A percentile compares a stretch with the other conserved stretches of the same genome.
These are phyloP conservation scores for Streptopelia turtur DNA, from an alignment of 2,797 vertebrate genomes.

Conservation along the genomic window DNA sequence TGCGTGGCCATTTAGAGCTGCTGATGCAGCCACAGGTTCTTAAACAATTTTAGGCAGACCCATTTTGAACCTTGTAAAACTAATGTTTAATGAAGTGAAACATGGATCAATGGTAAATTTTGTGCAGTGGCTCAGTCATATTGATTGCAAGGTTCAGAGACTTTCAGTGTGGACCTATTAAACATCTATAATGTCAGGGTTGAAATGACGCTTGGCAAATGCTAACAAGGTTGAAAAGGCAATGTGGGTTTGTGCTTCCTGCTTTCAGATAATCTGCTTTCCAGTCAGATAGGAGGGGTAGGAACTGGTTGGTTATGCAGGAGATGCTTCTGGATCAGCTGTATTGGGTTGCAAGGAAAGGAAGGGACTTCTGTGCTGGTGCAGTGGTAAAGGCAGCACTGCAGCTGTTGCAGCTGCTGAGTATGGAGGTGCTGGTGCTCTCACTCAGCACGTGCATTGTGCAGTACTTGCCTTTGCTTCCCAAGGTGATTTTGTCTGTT, in stretches of 20 bases:
- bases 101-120: background rate
- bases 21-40: background rate
- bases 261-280: background rate
- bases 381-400: background rate
- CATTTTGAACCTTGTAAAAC: background rate
- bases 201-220: background rate
- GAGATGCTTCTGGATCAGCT: background rate
- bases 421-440: background rate
- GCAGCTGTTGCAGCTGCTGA: background rate
- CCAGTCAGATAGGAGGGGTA: background rate
- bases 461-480: background rate
- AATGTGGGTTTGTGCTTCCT: background rate
- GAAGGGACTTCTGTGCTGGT: background rate
- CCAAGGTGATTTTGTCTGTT: background rate
- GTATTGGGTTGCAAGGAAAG: background rate
- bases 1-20: background rate
- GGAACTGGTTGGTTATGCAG: background rate
- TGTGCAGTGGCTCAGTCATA: background rate
- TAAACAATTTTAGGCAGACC: conserved; percentile 13
- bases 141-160: conserved; percentile 31
- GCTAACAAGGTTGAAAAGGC: background rate
- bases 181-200: background rate
- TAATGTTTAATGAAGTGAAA: conserved; percentile 29
- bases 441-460: rapidly evolving
- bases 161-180: background rate